Evolutionary conservation across 2,797 vertebrate species (phyloP).

Genomic region (Nannoperca australis): DNA sequence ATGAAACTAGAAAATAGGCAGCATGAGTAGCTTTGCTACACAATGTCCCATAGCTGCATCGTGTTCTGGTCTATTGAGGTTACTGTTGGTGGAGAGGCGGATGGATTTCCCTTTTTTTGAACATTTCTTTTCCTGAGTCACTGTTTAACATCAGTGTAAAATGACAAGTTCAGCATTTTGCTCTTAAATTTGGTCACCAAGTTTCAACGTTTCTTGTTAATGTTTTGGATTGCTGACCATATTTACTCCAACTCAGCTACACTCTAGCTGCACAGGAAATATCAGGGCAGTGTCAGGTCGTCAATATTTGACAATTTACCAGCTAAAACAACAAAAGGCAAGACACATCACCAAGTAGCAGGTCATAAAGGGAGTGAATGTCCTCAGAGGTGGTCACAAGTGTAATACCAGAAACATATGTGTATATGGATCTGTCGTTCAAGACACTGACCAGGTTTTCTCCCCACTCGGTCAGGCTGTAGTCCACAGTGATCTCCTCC

Average conservation of each 20-base stretch:
- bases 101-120: neutral
- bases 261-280: neutral
- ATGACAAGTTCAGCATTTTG: neutral
- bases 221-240: neutral
- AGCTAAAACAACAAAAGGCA: neutral
- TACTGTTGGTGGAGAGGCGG: neutral
- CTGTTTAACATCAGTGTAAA: neutral
- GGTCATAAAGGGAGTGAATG: neutral
- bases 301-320: neutral
- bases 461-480: constrained; percentile 88
- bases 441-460: constrained; percentile 84
- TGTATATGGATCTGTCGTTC: constrained; percentile 4
- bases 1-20: neutral
- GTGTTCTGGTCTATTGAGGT: constrained; percentile 9
- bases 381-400: neutral
- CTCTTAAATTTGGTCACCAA: neutral
- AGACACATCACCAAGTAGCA: neutral
- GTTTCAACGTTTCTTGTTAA: neutral
- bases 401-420: neutral
- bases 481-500: constrained; percentile 89
- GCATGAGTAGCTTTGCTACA: constrained; percentile 9
- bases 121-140: neutral
- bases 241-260: neutral
- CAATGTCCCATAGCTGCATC: neutral
- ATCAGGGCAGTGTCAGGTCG: neutral